phyloP scores from a whole-genome alignment of 1,140 invertebrate species.

The Eumaeus atala region DNA sequence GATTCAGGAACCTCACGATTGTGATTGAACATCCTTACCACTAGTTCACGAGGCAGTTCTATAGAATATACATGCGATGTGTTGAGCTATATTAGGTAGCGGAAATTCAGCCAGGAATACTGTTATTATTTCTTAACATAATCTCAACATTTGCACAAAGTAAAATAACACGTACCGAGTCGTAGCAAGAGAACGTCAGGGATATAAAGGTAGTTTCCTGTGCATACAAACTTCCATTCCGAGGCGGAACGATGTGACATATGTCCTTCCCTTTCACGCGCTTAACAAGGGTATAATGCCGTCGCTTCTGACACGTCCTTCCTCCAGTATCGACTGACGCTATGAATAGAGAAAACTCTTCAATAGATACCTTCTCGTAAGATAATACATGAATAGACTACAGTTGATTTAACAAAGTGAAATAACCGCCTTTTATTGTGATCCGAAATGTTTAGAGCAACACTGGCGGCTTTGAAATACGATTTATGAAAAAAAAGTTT shows the following conservation, averaged over 20 bases:
- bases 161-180: too few relatives aligned
- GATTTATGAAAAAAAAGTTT: slow-evolving; percentile 7
- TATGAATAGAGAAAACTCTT: slow-evolving; percentile 19
- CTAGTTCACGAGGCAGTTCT: too few relatives aligned
- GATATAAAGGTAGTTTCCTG: slow-evolving; percentile 49
- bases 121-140: too few relatives aligned
- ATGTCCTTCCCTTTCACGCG: slow-evolving; percentile 53
- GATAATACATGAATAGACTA: slow-evolving; percentile 17
- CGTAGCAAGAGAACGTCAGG: slow-evolving; percentile 18
- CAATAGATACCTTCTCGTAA: slow-evolving; percentile 17
- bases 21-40: too few relatives aligned
- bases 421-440: too few relatives aligned
- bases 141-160: too few relatives aligned
- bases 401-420: too few relatives aligned
- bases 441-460: too few relatives aligned
- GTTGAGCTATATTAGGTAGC: too few relatives aligned
- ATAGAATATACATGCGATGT: too few relatives aligned
- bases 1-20: too few relatives aligned
- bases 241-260: slow-evolving; percentile 53
- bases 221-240: slow-evolving; percentile 57
- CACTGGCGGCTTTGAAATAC: background rate
- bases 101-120: too few relatives aligned
- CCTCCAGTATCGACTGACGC: slow-evolving; percentile 47
- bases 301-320: slow-evolving; percentile 59
- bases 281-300: slow-evolving; percentile 46